A percentile compares a stretch with the other conserved stretches of the same genome.
These are phyloP conservation scores for Danaus chrysippus DNA, from an alignment of 2,888 invertebrate genomes.

Conservation along the genomic window DNA sequence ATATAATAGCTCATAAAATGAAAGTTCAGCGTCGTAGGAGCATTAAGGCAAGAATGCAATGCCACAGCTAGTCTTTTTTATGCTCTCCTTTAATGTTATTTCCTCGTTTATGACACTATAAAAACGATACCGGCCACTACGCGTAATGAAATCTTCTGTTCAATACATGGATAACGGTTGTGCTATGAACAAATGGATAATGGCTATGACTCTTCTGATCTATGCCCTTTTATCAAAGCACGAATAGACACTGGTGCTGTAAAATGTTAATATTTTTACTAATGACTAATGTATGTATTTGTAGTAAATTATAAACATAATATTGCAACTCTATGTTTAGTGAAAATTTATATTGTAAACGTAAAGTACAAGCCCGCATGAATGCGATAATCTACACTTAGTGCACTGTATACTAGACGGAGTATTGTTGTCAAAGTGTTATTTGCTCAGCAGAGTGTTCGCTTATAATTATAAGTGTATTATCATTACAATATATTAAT, in stretches of 20 bases:
- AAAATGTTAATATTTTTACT: neutral
- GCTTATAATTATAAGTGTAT: neutral
- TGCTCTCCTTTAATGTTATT: slow-evolving; percentile 72
- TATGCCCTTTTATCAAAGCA: neutral
- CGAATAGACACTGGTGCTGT: neutral
- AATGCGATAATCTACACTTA: slow-evolving; percentile 1
- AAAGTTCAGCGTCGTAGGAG: slow-evolving; percentile 45
- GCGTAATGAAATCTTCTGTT: slow-evolving; percentile 77
- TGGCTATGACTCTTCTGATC: slow-evolving; percentile 7
- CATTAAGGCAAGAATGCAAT: slow-evolving; percentile 63
- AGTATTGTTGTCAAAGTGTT: slow-evolving; percentile 1
- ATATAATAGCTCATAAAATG: slow-evolving; percentile 44
- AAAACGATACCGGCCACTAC: slow-evolving; percentile 76
- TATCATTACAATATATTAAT: neutral
- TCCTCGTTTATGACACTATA: slow-evolving; percentile 76
- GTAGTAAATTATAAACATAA: neutral
- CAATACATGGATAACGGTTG: slow-evolving; percentile 59
- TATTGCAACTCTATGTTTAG: neutral
- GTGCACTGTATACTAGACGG: neutral
- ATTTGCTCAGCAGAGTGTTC: neutral
- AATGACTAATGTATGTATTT: neutral
- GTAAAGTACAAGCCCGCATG: neutral
- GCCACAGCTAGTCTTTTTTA: slow-evolving; percentile 77
- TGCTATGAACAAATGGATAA: slow-evolving; percentile 29
- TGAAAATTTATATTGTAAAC: neutral